Evolutionary conservation across 2,888 invertebrate species (phyloP), one percentile per base, ranked within the genome.

Genomic region (Cosmorhoe ocellata): DNA sequence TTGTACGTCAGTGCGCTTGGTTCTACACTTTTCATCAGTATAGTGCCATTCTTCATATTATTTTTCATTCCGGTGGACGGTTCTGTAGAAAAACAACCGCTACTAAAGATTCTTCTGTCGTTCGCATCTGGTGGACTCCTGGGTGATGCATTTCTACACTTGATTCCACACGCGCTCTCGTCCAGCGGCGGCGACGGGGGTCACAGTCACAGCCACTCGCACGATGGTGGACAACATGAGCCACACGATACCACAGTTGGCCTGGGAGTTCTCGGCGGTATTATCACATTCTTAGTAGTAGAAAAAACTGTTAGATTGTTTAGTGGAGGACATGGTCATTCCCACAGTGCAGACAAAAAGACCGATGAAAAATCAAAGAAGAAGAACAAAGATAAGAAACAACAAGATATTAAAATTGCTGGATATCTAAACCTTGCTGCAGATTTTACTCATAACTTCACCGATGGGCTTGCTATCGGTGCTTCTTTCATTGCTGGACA

Each of bases 391-490:
- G 76, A 81, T 10, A 84, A 81, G 53, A 88, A 91, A 57, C 70
- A 87, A 46, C 70, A 87, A 48, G 86, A 88, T 45, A 91, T 88
- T 36, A 90, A 91, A 66, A 83, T 87, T 46, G 76, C 88, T 50
- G 98, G 98, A 1, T 99, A 99, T 79, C 91, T 99, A 57, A 99
- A 99, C 86, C 90, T 99, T 61, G 99, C 97, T 42, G 99, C 99
- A 27, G 99, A 99, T 83, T 99, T 99, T 81, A 94, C 98, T 9
- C 99, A 99, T 81, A 99, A 99, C 86, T 99, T 99, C 75, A 99
- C 99, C 8, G 99, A 99, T 92, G 99, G 99, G 13, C 90, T 99
- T 54, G 99, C 99, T 13, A 99, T 99, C 76, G 99, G 99, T 40
- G 99, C 99, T 0, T 99, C 99, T 0, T 99, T 95, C 80, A 92